Conservation (phyloP, 1,140 invertebrate species). For the Drosophila nigrodunni region DNA sequence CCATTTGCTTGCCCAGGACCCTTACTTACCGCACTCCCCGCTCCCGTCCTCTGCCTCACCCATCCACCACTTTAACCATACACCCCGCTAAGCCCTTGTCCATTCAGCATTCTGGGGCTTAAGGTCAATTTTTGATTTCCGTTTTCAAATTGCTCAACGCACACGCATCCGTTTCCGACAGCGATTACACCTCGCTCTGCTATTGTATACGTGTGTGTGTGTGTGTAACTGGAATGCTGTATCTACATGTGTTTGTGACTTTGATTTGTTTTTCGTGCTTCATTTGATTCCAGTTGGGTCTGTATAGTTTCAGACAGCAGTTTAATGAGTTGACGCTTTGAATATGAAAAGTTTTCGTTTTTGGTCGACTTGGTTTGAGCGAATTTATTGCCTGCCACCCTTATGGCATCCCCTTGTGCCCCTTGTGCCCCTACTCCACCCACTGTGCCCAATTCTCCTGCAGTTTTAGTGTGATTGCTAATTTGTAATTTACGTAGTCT, state of each 20-base stretch:
- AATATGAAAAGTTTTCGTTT: constrained; percentile 76
- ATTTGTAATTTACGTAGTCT: constrained; percentile 83
- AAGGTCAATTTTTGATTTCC: constrained; percentile 84
- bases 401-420: neutral
- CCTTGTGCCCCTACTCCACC: neutral
- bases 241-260: constrained; percentile 46
- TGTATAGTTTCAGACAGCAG: constrained; percentile 64
- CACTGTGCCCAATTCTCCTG: neutral
- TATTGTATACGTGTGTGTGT: constrained; percentile 31
- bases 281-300: constrained; percentile 72
- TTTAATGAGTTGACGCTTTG: constrained; percentile 83
- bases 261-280: constrained; percentile 82
- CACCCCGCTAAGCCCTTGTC: neutral
- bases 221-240: constrained; percentile 6
- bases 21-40: neutral
- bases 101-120: constrained; percentile 48
- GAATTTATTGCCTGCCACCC: constrained; percentile 59
- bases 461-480: constrained; percentile 80
- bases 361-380: constrained; percentile 4
- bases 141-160: constrained; percentile 77
- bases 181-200: constrained; percentile 54
- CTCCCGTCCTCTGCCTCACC: neutral
- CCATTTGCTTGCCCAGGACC: neutral
- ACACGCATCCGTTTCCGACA: constrained; percentile 74
- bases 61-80: neutral